phyloP scores from a whole-genome alignment of 2,888 invertebrate species.

The Meta bourneti region DNA sequence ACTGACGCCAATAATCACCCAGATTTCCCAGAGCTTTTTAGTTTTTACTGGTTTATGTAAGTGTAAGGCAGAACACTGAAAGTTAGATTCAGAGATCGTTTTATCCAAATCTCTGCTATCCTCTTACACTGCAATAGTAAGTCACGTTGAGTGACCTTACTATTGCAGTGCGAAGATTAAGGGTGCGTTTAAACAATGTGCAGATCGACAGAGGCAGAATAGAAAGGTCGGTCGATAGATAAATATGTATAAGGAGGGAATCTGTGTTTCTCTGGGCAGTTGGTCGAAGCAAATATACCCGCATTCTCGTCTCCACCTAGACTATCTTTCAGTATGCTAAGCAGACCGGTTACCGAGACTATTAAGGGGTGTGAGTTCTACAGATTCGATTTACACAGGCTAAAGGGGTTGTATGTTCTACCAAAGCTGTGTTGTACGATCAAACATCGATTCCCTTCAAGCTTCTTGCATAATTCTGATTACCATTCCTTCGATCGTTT shows the following conservation, averaged over 20 bases:
- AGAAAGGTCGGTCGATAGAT: not conserved
- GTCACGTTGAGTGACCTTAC: not conserved
- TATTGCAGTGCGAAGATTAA: not conserved
- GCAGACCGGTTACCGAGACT: slow-evolving; percentile 55
- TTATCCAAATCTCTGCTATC: too few relatives aligned
- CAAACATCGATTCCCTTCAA: slow-evolving; percentile 55
- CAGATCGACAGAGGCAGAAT: not conserved
- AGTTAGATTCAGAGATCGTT: too few relatives aligned
- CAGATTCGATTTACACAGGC: slow-evolving; percentile 66
- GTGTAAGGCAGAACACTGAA: too few relatives aligned
- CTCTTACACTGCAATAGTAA: slow-evolving; percentile 1
- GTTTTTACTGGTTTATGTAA: too few relatives aligned
- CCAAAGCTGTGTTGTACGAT: slow-evolving; percentile 51
- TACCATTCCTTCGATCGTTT: slow-evolving; percentile 27
- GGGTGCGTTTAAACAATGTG: not conserved
- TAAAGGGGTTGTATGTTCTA: slow-evolving; percentile 49
- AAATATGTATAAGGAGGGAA: not conserved
- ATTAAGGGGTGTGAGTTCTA: slow-evolving; percentile 62
- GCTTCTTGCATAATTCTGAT: slow-evolving; percentile 59
- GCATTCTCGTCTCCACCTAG: slow-evolving; percentile 33
- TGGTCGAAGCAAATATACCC: slow-evolving; percentile 44
- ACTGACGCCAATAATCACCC: too few relatives aligned
- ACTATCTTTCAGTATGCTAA: slow-evolving; percentile 55
- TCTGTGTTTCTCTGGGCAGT: not conserved
- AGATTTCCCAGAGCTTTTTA: too few relatives aligned